Percentiles rank a stretch among this genome's conserved stretches.
phyloP scores from a whole-genome alignment of 2,113 vertebrate genomes.

The Eonycteris spelaea region DNA sequence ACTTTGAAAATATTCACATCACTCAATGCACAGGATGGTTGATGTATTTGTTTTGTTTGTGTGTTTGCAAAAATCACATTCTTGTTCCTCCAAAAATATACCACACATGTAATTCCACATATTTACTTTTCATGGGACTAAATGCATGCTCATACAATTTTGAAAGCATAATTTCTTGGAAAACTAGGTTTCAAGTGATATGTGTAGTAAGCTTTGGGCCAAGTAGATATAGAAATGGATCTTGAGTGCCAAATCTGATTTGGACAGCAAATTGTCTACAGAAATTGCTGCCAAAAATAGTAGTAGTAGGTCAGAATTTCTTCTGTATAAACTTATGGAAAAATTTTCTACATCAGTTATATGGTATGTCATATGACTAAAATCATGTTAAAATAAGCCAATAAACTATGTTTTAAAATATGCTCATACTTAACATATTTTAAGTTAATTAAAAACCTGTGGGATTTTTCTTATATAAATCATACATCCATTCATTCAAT shows the following conservation, averaged over 20 bases:
- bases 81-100: background rate
- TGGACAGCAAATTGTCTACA: slow-evolving; percentile 55
- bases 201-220: slow-evolving; percentile 19
- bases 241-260: slow-evolving; percentile 62
- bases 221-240: slow-evolving; percentile 61
- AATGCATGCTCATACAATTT: slow-evolving; percentile 28
- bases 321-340: slow-evolving; percentile 50
- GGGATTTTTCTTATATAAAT: background rate
- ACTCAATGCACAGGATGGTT: background rate
- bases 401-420: slow-evolving; percentile 31
- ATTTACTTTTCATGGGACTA: slow-evolving; percentile 16
- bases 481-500: background rate
- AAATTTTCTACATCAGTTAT: slow-evolving; percentile 36
- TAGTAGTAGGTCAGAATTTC: slow-evolving; percentile 55
- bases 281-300: slow-evolving; percentile 61
- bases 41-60: background rate
- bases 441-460: slow-evolving; percentile 36
- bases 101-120: background rate
- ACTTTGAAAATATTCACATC: background rate
- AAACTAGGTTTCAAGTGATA: slow-evolving; percentile 59
- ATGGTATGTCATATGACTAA: slow-evolving; percentile 54
- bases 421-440: slow-evolving; percentile 19
- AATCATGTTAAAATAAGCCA: slow-evolving; percentile 44
- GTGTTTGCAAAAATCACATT: slow-evolving; percentile 5
- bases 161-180: slow-evolving; percentile 57